These are phyloP conservation scores for Megaustenia siamemsis DNA, from an alignment of 2,888 invertebrate species.

Conservation along the genomic window DNA sequence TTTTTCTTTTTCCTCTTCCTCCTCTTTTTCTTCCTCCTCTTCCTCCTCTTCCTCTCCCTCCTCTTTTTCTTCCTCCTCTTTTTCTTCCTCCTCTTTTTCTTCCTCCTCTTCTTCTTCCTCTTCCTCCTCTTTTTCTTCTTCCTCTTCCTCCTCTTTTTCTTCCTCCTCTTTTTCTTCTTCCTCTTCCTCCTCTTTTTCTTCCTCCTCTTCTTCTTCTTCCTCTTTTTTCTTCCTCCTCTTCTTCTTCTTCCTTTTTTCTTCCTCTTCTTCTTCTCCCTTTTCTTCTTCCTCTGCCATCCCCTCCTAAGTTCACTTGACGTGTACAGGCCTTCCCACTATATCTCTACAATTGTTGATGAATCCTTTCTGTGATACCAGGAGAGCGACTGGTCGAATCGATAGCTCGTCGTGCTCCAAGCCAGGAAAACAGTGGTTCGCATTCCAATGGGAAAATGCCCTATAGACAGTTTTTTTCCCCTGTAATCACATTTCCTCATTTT, in stretches of 20 bases:
- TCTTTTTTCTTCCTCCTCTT: neutral
- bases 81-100: conserved; percentile 24
- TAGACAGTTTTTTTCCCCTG: too few species aligned
- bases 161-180: neutral
- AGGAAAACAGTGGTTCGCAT: too few species aligned
- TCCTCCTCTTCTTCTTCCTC: conserved; percentile 16
- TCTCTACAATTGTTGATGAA: too few species aligned
- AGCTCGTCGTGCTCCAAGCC: too few species aligned
- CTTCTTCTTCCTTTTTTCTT: neutral
- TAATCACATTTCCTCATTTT: too few species aligned
- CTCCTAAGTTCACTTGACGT: neutral
- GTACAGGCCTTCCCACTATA: neutral
- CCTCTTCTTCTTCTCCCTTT: conserved; percentile 17
- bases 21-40: too few species aligned
- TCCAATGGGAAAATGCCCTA: too few species aligned
- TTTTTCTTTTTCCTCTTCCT: neutral
- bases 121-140: neutral
- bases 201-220: neutral
- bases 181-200: neutral
- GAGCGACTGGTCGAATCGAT: too few species aligned
- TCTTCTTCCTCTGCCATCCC: too few species aligned
- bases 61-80: neutral
- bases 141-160: neutral
- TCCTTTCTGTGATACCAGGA: too few species aligned
- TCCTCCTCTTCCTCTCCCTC: neutral